A percentile compares a stretch with the other conserved stretches of the same genome.
phyloP scores from a whole-genome alignment of 2,797 vertebrate species.

The Cossypha niveicapilla region DNA sequence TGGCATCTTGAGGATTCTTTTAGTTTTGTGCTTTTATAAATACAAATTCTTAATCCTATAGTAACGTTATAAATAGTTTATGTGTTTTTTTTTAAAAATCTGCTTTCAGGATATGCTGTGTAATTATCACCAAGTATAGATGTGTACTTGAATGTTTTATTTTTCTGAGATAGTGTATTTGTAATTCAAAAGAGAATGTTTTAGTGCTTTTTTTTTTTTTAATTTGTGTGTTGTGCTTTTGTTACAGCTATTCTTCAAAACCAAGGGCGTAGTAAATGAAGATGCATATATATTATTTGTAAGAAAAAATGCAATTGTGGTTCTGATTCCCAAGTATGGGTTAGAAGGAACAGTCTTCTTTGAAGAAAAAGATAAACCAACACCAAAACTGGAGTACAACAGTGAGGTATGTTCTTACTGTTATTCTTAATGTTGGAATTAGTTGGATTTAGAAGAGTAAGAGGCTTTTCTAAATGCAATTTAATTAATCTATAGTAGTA shows the following conservation, averaged over 20 bases:
- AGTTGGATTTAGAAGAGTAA: not conserved
- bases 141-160: not conserved
- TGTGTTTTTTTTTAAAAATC: not conserved
- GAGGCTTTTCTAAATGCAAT: not conserved
- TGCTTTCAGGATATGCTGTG: not conserved
- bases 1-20: not conserved
- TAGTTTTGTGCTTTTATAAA: not conserved
- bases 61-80: not conserved
- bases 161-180: not conserved
- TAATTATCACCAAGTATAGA: not conserved
- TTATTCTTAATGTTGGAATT: not conserved
- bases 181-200: not conserved
- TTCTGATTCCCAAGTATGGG: constrained; percentile 95
- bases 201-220: not conserved
- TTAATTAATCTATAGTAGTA: not conserved
- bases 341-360: constrained; percentile 97
- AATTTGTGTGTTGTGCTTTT: not conserved
- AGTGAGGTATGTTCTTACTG: constrained; percentile 79
- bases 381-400: constrained; percentile 80
- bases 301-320: constrained; percentile 95
- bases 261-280: constrained; percentile 88
- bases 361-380: constrained; percentile 85
- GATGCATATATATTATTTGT: constrained; percentile 93
- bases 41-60: not conserved
- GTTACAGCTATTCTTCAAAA: constrained; percentile 93